A percentile compares a stretch with the other conserved stretches of the same genome.
Conservation (phyloP, 1,140 invertebrate species). For the Apis cerana region DNA sequence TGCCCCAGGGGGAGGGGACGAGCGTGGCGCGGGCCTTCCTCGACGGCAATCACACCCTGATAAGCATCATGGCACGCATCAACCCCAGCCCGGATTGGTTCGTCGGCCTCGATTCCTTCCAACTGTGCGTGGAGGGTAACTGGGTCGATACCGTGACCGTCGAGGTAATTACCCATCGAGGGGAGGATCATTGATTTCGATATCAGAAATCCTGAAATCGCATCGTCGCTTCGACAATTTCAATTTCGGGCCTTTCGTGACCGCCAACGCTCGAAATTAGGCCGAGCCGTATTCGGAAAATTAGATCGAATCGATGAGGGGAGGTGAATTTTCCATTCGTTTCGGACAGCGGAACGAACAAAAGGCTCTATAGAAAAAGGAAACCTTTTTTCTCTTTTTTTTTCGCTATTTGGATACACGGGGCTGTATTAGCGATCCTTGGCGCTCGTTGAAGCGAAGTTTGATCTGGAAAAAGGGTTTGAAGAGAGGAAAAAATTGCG, state of each 20-base stretch:
- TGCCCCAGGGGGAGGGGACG: constrained; percentile 88
- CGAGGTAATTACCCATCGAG: constrained; percentile 83
- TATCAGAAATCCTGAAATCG: background rate
- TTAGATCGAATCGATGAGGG: background rate
- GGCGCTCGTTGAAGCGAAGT: constrained; percentile 21
- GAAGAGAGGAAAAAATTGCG: too few relatives aligned
- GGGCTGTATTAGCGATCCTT: background rate
- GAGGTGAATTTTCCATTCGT: background rate
- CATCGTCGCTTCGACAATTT: background rate
- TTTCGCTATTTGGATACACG: background rate
- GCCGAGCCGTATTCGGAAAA: background rate
- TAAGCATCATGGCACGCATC: constrained; percentile 92
- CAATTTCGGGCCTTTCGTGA: background rate
- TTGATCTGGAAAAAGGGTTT: background rate
- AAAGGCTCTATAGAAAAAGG: constrained; percentile 3
- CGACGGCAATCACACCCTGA: constrained; percentile 95
- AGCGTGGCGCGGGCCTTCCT: constrained; percentile 92
- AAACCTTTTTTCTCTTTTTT: background rate
- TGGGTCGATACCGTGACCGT: constrained; percentile 96
- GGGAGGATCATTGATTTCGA: background rate
- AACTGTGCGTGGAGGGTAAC: constrained; percentile 96
- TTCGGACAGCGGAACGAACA: background rate
- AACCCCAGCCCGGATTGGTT: constrained; percentile 99
- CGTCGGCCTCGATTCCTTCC: constrained; percentile 95
- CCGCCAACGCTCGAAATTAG: background rate